Conservation (phyloP, 23 tunicate genomes). For the Trididemnum clinides region DNA sequence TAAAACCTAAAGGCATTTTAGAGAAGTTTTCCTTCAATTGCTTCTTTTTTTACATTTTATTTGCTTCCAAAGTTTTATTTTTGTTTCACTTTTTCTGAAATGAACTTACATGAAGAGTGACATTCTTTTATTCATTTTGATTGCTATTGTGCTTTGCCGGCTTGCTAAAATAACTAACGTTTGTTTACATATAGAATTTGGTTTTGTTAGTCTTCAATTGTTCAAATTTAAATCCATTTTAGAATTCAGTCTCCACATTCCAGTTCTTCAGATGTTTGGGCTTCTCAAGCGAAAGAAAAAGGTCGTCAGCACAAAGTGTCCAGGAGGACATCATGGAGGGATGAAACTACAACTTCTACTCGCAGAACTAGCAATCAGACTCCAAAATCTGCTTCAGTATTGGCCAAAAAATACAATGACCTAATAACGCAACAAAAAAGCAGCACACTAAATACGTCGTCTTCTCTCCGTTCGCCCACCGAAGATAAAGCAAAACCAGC, state of each 20-base stretch:
- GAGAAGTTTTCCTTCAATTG: too few relatives aligned
- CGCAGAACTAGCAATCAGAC: not conserved
- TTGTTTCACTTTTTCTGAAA: too few relatives aligned
- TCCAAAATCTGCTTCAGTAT: not conserved
- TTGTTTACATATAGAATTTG: too few relatives aligned
- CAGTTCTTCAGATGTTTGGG: slow-evolving; percentile 16
- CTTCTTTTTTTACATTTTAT: too few relatives aligned
- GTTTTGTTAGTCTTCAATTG: too few relatives aligned
- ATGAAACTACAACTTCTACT: not conserved
- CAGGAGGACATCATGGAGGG: not conserved
- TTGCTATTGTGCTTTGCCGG: too few relatives aligned
- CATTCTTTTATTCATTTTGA: too few relatives aligned
- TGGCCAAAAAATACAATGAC: slow-evolving; percentile 10
- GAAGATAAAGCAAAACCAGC: not conserved
- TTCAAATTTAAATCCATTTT: too few relatives aligned
- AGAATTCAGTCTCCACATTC: not conserved
- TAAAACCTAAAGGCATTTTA: too few relatives aligned
- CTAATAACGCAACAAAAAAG: not conserved
- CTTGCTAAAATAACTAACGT: too few relatives aligned
- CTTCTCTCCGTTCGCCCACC: not conserved
- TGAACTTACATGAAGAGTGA: too few relatives aligned
- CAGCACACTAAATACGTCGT: not conserved
- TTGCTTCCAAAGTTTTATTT: too few relatives aligned
- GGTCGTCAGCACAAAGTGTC: not conserved
- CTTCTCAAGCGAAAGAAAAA: not conserved